A percentile compares a stretch with the other conserved stretches of the same genome.
phyloP scores from a whole-genome alignment of 2,888 invertebrate species.

The Andrena flavipes region DNA sequence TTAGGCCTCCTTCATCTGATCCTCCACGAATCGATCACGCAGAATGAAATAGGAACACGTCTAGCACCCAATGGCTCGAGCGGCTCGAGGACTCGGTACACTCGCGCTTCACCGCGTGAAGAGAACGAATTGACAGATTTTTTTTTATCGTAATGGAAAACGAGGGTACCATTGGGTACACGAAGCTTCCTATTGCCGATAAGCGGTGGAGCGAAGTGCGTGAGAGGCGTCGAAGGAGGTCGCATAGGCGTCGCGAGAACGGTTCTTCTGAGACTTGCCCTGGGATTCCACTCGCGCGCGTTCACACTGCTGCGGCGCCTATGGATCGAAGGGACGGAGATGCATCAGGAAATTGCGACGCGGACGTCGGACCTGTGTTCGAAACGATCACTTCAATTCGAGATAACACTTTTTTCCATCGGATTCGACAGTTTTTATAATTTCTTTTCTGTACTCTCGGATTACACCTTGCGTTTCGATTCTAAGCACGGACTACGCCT shows the following conservation, averaged over 20 bases:
- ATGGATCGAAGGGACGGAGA: constrained; percentile 60
- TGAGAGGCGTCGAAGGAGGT: constrained; percentile 56
- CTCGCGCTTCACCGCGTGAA: background rate
- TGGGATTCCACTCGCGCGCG: background rate
- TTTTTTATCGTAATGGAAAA: constrained; percentile 11
- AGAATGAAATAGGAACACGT: constrained; percentile 60
- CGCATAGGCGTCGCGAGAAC: constrained; percentile 65
- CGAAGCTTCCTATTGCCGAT: constrained; percentile 63
- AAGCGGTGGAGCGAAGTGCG: constrained; percentile 41
- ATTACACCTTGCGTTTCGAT: constrained; percentile 10
- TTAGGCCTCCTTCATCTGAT: constrained; percentile 35
- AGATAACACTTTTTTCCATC: background rate
- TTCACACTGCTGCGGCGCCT: constrained; percentile 51
- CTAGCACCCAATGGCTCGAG: constrained; percentile 55
- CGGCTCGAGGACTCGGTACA: background rate
- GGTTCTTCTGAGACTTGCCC: background rate
- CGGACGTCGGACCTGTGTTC: constrained; percentile 46
- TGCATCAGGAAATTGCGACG: constrained; percentile 33
- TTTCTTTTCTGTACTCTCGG: background rate
- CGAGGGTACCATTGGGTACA: constrained; percentile 57
- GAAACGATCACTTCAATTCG: constrained; percentile 36
- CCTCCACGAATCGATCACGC: constrained; percentile 61
- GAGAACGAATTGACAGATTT: background rate
- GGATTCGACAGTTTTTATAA: background rate
- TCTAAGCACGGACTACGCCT: constrained; percentile 53